These are phyloP conservation scores for Irena cyanogastra DNA, from an alignment of 2,113 vertebrate species.

Conservation along the genomic window DNA sequence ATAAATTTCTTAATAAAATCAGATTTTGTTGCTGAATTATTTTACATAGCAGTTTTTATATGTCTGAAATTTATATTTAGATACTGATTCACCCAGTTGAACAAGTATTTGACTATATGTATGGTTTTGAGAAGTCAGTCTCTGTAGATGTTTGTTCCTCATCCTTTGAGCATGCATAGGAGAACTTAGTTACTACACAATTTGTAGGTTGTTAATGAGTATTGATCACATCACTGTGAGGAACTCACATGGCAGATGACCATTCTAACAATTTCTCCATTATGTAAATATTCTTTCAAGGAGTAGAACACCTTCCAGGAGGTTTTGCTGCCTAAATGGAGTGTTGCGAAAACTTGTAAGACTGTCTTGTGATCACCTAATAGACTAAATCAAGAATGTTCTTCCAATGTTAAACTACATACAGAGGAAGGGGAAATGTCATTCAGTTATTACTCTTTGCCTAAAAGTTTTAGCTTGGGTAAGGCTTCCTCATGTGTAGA, in stretches of 20 bases:
- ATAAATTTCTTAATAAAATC: neutral
- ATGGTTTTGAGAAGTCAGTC: neutral
- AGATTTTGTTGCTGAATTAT: slow-evolving; percentile 40
- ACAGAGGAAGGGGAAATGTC: neutral
- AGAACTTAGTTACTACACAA: neutral
- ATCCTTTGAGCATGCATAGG: neutral
- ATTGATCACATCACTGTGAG: neutral
- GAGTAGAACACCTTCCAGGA: neutral
- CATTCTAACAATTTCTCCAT: neutral
- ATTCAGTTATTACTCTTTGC: neutral
- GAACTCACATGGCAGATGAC: neutral
- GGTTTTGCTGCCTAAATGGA: neutral
- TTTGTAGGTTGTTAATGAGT: neutral
- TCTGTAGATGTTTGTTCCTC: neutral
- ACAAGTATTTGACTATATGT: neutral
- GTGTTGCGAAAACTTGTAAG: neutral
- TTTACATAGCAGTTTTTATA: neutral
- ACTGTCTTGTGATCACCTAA: neutral
- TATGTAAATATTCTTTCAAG: neutral
- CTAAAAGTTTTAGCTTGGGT: neutral
- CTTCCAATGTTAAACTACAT: neutral
- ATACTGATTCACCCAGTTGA: neutral
- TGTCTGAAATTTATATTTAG: slow-evolving; percentile 19
- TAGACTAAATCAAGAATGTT: neutral
- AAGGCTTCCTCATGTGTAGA: neutral